Conservation (phyloP, 1,140 invertebrate genomes). For the Sinonovacula constricta region DNA sequence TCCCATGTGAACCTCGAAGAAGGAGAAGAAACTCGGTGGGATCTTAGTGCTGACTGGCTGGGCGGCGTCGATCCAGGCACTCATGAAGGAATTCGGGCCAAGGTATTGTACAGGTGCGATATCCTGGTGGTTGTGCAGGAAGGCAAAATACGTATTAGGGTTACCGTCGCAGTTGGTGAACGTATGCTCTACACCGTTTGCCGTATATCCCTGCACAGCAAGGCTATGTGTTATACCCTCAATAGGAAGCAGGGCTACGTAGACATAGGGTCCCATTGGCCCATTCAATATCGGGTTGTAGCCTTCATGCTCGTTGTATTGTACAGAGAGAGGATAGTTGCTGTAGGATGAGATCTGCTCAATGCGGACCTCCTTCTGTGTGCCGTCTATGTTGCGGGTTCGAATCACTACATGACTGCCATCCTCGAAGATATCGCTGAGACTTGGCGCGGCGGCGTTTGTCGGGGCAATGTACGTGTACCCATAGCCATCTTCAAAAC, state of each 20-base stretch:
- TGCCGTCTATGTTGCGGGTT: background rate
- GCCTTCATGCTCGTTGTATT: conserved; percentile 8
- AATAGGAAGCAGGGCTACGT: conserved; percentile 20
- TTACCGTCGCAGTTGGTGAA: conserved; percentile 43
- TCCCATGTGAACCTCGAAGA: too few species aligned
- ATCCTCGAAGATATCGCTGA: conserved; percentile 2
- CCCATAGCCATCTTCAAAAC: conserved; percentile 16
- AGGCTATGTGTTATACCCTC: background rate
- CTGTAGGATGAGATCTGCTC: conserved; percentile 8
- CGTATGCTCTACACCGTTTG: conserved; percentile 16
- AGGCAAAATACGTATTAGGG: conserved; percentile 25
- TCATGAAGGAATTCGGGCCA: too few species aligned
- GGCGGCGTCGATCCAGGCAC: too few species aligned
- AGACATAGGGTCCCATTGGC: conserved; percentile 28
- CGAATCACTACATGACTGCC: conserved; percentile 9
- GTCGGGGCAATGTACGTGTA: conserved; percentile 20
- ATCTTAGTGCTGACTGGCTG: too few species aligned
- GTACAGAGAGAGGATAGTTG: conserved; percentile 2
- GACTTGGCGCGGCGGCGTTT: background rate
- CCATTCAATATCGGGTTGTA: background rate
- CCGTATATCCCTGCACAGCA: conserved; percentile 7
- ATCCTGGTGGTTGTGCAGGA: conserved; percentile 19
- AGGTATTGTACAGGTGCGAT: too few species aligned
- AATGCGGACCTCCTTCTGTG: background rate
- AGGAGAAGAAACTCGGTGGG: too few species aligned